Percentiles rank a stretch among this genome's conserved stretches.
Evolutionary conservation across 2,113 vertebrate species (phyloP).

Genomic region (Orcinus orca): DNA sequence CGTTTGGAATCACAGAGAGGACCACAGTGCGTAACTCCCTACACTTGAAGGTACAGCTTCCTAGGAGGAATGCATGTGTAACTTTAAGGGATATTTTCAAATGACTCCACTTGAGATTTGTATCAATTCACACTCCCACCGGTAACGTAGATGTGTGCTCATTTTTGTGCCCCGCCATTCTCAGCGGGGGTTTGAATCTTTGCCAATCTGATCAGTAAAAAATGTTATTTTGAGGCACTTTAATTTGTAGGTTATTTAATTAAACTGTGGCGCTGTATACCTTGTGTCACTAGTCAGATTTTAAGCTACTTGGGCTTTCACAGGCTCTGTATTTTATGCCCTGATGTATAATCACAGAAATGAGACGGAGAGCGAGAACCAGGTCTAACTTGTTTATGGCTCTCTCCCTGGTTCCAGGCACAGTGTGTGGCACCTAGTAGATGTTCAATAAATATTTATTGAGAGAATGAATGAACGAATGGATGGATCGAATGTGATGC

Average conservation of each 20-base stretch:
- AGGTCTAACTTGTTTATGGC: neutral
- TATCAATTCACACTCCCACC: neutral
- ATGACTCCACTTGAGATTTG: neutral
- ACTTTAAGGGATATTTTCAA: neutral
- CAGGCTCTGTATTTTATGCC: neutral
- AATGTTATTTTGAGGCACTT: neutral
- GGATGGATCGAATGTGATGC: neutral
- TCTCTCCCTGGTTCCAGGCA: neutral
- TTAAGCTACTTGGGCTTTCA: neutral
- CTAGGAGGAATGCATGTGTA: neutral
- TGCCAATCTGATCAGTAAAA: neutral
- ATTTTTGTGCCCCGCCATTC: neutral
- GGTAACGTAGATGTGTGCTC: neutral
- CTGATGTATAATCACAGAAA: neutral
- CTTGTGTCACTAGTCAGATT: neutral
- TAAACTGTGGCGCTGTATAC: neutral
- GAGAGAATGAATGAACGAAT: neutral
- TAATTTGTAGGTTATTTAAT: neutral
- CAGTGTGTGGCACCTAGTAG: neutral
- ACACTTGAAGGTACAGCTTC: neutral
- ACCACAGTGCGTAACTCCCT: accelerated
- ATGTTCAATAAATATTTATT: neutral
- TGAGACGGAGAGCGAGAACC: neutral
- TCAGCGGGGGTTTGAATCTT: neutral
- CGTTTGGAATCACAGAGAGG: neutral